A percentile compares a stretch with the other conserved stretches of the same genome.
phyloP scores from a whole-genome alignment of 2,113 vertebrate species.

The Ctenodactylus gundi region DNA sequence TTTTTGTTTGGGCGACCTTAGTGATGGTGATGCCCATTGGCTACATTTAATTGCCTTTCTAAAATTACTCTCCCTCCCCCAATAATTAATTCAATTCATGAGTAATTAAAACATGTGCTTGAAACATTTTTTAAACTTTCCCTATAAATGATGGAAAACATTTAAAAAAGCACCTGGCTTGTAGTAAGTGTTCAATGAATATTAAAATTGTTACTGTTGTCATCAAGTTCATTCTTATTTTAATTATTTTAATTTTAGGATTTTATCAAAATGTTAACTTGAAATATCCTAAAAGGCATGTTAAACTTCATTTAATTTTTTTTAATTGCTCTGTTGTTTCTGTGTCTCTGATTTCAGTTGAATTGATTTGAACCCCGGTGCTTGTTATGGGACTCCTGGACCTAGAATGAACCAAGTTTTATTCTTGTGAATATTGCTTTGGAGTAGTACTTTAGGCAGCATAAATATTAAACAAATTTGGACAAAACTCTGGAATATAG shows the following conservation, averaged over 20 bases:
- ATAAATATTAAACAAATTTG: background rate
- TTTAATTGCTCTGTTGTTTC: background rate
- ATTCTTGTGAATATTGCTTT: background rate
- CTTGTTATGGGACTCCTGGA: background rate
- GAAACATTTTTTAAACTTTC: constrained; percentile 36
- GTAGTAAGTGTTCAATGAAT: background rate
- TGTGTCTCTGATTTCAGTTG: background rate
- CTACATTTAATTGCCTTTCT: constrained; percentile 65
- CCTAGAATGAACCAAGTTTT: background rate
- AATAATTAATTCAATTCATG: constrained; percentile 59
- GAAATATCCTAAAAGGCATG: background rate
- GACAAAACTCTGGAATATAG: background rate
- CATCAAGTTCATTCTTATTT: background rate
- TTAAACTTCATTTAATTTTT: background rate
- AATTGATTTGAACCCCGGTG: background rate
- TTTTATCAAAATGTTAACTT: background rate
- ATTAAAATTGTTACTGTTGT: background rate
- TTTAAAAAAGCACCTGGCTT: background rate
- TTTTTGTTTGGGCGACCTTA: constrained; percentile 59
- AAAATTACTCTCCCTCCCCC: constrained; percentile 31
- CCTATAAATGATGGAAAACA: background rate
- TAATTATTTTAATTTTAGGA: background rate
- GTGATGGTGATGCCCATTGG: background rate
- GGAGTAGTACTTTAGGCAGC: background rate
- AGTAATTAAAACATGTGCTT: constrained; percentile 55